These are phyloP conservation scores for Orchestes rusci DNA, from an alignment of 2,888 invertebrate species.

Conservation along the genomic window DNA sequence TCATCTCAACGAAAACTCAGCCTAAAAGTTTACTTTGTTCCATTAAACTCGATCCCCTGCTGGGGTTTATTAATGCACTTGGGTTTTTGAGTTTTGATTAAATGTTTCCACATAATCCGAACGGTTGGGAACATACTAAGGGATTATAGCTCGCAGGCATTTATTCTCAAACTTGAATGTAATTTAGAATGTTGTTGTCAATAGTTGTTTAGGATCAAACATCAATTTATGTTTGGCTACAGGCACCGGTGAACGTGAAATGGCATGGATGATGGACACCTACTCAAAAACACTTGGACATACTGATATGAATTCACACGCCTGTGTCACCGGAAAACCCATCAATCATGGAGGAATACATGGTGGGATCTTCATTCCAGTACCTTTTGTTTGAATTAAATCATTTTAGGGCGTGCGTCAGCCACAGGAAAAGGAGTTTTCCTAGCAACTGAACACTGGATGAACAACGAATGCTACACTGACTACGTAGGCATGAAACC, in stretches of 20 bases:
- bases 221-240: no score
- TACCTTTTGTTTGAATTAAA: background rate
- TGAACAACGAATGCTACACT: slow-evolving; percentile 92
- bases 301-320: slow-evolving; percentile 90
- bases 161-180: no score
- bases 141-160: no score
- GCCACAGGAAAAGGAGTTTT: slow-evolving; percentile 95
- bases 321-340: slow-evolving; percentile 97
- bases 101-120: no score
- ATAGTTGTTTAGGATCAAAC: no score
- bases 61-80: no score
- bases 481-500: slow-evolving; percentile 78
- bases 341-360: slow-evolving; percentile 95
- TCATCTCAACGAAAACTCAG: no score
- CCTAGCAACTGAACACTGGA: slow-evolving; percentile 87
- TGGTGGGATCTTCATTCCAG: slow-evolving; percentile 46
- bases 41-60: no score
- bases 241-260: slow-evolving; percentile 94
- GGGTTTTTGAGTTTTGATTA: no score
- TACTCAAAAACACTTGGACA: slow-evolving; percentile 91
- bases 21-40: no score
- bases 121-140: no score
- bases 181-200: no score
- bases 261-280: slow-evolving; percentile 98
- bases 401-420: slow-evolving; percentile 54